phyloP scores from a whole-genome alignment of 2,888 invertebrate species.

The Eremobia ochroleuca region DNA sequence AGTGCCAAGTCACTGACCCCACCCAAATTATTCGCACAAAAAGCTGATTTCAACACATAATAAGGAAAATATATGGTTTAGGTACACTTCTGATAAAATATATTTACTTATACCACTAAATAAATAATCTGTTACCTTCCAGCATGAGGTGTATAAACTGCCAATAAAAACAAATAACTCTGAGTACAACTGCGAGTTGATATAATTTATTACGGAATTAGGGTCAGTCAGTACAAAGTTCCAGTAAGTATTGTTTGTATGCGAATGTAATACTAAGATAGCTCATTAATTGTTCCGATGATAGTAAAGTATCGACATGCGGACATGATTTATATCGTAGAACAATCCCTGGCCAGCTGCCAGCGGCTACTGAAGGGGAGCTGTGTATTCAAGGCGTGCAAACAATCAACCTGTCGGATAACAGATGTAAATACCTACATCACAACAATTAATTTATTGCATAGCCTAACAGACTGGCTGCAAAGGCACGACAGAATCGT shows the following conservation, averaged over 20 bases:
- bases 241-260: constrained; percentile 45
- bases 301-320: constrained; percentile 73
- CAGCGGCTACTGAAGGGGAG: constrained; percentile 69
- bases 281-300: constrained; percentile 70
- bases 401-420: constrained; percentile 73
- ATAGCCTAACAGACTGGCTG: constrained; percentile 14
- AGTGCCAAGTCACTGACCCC: constrained; percentile 66
- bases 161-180: constrained; percentile 12
- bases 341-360: constrained; percentile 77
- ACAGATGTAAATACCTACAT: constrained; percentile 57
- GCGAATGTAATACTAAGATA: constrained; percentile 42
- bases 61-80: constrained; percentile 18
- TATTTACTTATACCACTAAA: constrained; percentile 8
- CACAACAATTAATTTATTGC: constrained; percentile 47
- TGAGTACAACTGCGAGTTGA: not conserved
- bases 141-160: not conserved
- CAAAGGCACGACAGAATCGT: constrained; percentile 7
- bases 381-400: constrained; percentile 71
- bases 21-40: constrained; percentile 46
- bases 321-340: constrained; percentile 73
- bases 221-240: constrained; percentile 33
- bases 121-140: not conserved
- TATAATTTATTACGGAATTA: constrained; percentile 26
- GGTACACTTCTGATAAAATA: not conserved
- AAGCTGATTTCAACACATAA: constrained; percentile 29